Base-by-base conservation (phyloP, 2,888 invertebrate genomes). In the Apodemia hepburni region DNA sequence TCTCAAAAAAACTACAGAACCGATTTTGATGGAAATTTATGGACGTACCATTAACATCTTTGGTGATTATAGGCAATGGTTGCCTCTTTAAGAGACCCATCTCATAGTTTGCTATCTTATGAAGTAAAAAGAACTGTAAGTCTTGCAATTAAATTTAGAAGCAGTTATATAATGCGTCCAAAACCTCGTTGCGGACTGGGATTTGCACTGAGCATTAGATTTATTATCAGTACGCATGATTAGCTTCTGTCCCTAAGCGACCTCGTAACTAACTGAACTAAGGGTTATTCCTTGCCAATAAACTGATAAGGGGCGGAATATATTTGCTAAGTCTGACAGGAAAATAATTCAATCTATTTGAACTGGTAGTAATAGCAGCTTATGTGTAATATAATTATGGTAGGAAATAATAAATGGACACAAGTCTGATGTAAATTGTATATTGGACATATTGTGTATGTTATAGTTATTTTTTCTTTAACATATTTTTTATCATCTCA, bases 141-240 rank as follows among this genome's bases (percentile, higher is more conserved):
- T 47, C 17, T 47, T 47, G 17, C 47, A 17, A 47, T 3, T 17
- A 18, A 17, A 49, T 17, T 18, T 3, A 49, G 49, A 27, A 51
- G 7, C 47, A 51, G 18, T 51, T 51, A 22, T 51, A 22, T 22
- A 22, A 51, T 51, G 51, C 51, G 9, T 18, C 51, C 11, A 18
- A 11, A 51, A 22, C 11, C 51, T 51, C 18, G 4, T 9, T 18
- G 49, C 17, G 51, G 12, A 22, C 12, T 51, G 51, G 51, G 51
- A 51, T 22, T 51, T 51, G 51, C 17, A 51, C 51, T 51, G 51
- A 22, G 22, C 51, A 51, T 51, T 22, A 51, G 61, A 33, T 51
- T 57, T 61, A 61, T 61, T 58, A 61, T 61, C 59, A 63, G 59
- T 63, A 64, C 64, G 61, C 61, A 58, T 58, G 61, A 58, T 29